Evolutionary conservation across 2,888 invertebrate genomes (phyloP).

Genomic region (Cantharis nigra): DNA sequence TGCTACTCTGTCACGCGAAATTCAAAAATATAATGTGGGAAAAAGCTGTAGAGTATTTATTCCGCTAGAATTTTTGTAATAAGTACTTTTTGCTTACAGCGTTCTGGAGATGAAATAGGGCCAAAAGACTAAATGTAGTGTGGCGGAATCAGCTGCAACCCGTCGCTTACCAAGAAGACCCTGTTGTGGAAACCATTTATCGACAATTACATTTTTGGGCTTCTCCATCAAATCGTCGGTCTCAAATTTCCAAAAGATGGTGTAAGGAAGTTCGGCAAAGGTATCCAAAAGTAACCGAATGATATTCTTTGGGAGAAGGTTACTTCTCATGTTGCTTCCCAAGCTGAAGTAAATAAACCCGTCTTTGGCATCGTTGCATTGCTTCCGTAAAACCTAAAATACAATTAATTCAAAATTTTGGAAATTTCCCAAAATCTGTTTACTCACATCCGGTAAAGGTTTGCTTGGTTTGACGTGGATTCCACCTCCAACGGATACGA

Average conservation of each 20-base stretch:
- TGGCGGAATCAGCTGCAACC: too few relatives aligned
- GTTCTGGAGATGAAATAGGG: too few relatives aligned
- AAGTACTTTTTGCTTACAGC: too few relatives aligned
- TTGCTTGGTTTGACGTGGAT: not conserved
- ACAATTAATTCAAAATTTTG: not conserved
- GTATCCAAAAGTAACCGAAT: not conserved
- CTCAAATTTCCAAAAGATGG: not conserved
- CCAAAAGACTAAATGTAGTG: not conserved
- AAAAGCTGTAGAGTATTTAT: too few relatives aligned
- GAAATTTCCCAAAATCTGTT: too few relatives aligned
- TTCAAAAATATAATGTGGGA: too few relatives aligned
- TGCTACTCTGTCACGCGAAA: too few relatives aligned
- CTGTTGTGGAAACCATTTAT: not conserved
- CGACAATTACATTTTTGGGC: not conserved
- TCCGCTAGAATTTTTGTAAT: too few relatives aligned
- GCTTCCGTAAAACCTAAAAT: not conserved
- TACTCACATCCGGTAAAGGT: slow-evolving; percentile 32
- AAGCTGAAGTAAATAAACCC: not conserved
- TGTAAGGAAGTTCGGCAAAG: not conserved
- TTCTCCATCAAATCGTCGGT: not conserved
- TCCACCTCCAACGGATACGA: not conserved
- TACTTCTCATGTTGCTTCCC: not conserved
- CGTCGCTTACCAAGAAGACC: not conserved
- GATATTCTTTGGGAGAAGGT: not conserved
- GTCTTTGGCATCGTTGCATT: not conserved